A percentile compares a stretch with the other conserved stretches of the same genome.
Evolutionary conservation across 1,140 invertebrate genomes (phyloP).

Genomic region (Drosophila pseudoananassae): DNA sequence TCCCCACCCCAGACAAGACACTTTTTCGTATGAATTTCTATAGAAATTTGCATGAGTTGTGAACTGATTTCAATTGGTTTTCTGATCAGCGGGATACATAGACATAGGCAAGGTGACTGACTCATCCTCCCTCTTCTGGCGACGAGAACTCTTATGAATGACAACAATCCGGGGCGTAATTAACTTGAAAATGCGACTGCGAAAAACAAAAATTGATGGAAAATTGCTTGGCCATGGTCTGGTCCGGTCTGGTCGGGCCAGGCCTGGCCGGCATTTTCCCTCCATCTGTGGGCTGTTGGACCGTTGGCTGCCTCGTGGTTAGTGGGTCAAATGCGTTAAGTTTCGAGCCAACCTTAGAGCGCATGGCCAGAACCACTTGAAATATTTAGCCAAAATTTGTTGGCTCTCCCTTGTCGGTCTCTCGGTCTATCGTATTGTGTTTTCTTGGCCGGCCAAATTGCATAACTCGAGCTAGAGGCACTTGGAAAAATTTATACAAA

Average conservation of each 20-base stretch:
- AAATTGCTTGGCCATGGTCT: constrained; percentile 55
- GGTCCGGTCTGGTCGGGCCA: constrained; percentile 16
- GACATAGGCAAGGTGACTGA: constrained; percentile 38
- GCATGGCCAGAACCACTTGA: constrained; percentile 77
- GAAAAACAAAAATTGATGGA: constrained; percentile 39
- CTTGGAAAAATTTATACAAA: no score
- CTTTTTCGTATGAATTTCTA: constrained; percentile 59
- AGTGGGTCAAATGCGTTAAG: constrained; percentile 79
- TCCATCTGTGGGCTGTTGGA: constrained; percentile 12
- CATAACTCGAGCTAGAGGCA: constrained; percentile 51
- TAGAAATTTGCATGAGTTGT: constrained; percentile 60
- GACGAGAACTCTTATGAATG: constrained; percentile 60
- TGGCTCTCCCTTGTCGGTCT: constrained; percentile 23
- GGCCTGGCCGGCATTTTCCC: constrained; percentile 36
- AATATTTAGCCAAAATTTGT: constrained; percentile 72
- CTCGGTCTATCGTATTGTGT: constrained; percentile 1
- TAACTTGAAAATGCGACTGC: constrained; percentile 65
- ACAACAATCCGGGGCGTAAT: constrained; percentile 72
- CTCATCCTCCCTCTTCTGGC: constrained; percentile 26
- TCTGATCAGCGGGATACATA: not conserved
- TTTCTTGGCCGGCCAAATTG: constrained; percentile 52
- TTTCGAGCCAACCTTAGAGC: constrained; percentile 67
- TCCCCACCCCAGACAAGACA: constrained; percentile 3
- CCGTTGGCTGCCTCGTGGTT: constrained; percentile 25
- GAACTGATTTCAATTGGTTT: constrained; percentile 46